Base-by-base conservation (phyloP, 2,113 vertebrate genomes). In the Protobothrops mucrosquamatus region DNA sequence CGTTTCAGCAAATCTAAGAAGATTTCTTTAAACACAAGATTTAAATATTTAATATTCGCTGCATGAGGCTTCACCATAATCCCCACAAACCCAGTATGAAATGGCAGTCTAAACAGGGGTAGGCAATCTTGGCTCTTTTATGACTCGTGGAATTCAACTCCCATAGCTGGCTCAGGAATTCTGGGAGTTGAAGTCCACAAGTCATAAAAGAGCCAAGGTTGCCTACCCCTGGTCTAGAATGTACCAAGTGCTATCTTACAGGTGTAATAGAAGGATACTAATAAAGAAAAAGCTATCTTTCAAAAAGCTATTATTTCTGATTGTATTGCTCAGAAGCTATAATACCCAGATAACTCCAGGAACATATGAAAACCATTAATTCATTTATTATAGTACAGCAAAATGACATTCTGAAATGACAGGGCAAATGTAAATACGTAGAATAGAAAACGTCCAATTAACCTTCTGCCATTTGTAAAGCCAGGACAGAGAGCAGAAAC, bases 191-290 rank as follows among this genome's bases (percentile, higher is more conserved):
- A 48, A 48, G 6, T 48, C 46, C 46, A 48, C 6, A 1, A 48
- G 46, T 48, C 46, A 48, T 48, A 48, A 48, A 48, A 48, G 46
- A 48, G 46, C 6, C 46, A 48, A 48, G 46, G 46, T 48, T 48
- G 46, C 46, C 46, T 48, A 48, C 46, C 6, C 6, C 46, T 48
- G 46, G 46, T 48, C 46, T n/a, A 14, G 11, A 69, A 69, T 69
- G 61, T 69, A n/a, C 11, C 4, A 34, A 85, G 14, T 64, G 57
- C 26, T 51, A 18, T 90, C 23, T 26, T 61, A 2, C 2, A 18
- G 4, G 87, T 88, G 57, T 94, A 12, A 26, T 39, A 88, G 18
- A 18, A 93, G 15, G 93, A 29, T 26, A 90, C 26, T 88, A 93
- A 90, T 89, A 93, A 91, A 61, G 55, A 46, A 34, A 51, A 55